These are phyloP conservation scores for Netelia virgata DNA, from an alignment of 2,888 invertebrate species.

Conservation along the genomic window DNA sequence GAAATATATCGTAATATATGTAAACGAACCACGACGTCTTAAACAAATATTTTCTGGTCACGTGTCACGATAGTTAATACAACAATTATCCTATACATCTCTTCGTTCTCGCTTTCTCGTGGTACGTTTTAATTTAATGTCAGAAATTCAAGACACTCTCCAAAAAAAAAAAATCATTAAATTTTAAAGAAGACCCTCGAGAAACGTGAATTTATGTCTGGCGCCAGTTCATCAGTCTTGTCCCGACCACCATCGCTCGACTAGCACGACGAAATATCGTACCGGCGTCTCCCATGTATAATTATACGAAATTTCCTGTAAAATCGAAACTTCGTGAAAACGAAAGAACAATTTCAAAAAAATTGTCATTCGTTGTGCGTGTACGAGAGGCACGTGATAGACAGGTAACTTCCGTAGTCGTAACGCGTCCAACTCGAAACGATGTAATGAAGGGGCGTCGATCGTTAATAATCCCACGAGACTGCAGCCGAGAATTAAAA, in stretches of 20 bases:
- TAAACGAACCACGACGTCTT: no score
- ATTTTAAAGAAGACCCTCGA: neutral
- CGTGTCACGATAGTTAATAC: conserved; percentile 48
- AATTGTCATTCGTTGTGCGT: conserved; percentile 38
- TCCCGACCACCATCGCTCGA: neutral
- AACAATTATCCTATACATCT: conserved; percentile 17
- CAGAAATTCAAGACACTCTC: conserved; percentile 6
- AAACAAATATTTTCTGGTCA: conserved; percentile 34
- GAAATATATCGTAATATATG: conserved; percentile 60
- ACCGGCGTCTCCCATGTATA: conserved; percentile 30
- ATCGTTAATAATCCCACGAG: conserved; percentile 27
- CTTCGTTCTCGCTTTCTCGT: neutral
- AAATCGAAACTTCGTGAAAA: conserved; percentile 18
- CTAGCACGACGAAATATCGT: no score
- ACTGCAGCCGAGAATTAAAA: neutral
- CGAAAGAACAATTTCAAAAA: neutral
- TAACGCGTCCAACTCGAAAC: neutral
- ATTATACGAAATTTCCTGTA: conserved; percentile 37
- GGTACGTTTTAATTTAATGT: neutral
- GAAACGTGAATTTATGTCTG: conserved; percentile 34
- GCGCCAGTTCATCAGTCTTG: conserved; percentile 19
- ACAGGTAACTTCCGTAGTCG: conserved; percentile 16
- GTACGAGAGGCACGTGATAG: neutral
- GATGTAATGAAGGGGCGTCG: conserved; percentile 6
- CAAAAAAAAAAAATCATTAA: conserved; percentile 2